A percentile compares a stretch with the other conserved stretches of the same genome.
phyloP scores from a whole-genome alignment of 2,888 invertebrate species.

The Drosophila affinis region DNA sequence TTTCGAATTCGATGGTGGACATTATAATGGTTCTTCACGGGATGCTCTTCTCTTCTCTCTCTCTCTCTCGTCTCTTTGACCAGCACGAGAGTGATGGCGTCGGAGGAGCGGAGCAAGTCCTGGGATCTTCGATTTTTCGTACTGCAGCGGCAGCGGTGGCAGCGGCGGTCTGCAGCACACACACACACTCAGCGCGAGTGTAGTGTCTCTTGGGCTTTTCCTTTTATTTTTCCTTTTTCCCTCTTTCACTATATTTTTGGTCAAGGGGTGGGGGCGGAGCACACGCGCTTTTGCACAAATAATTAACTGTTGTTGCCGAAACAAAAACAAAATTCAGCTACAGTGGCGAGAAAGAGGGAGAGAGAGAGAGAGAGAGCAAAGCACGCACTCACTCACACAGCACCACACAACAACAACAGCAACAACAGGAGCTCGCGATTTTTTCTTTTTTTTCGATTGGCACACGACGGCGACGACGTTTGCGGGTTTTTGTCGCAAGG shows the following conservation, averaged over 20 bases:
- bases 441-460: conserved; percentile 37
- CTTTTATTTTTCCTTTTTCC: conserved; percentile 14
- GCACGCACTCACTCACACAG: conserved; percentile 38
- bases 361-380: conserved; percentile 39
- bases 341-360: conserved; percentile 53
- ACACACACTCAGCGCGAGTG: conserved; percentile 20
- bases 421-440: conserved; percentile 55
- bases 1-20: conserved; percentile 84
- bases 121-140: conserved; percentile 63
- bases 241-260: conserved; percentile 56
- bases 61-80: not conserved
- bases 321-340: conserved; percentile 38
- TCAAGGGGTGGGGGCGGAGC: conserved; percentile 4
- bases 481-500: conserved; percentile 8
- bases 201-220: conserved; percentile 8
- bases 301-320: conserved; percentile 26
- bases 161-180: conserved; percentile 42
- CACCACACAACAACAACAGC: conserved; percentile 44
- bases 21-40: conserved; percentile 31
- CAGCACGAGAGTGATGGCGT: not conserved
- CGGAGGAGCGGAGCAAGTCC: conserved; percentile 13
- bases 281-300: conserved; percentile 33
- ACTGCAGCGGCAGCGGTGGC: conserved; percentile 41
- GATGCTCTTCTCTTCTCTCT: not conserved
- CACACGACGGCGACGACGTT: conserved; percentile 13